Percentiles rank a stretch among this genome's conserved stretches.
These are phyloP conservation scores for Limnephilus marmoratus DNA, from an alignment of 2,888 invertebrate genomes.

Conservation along the genomic window DNA sequence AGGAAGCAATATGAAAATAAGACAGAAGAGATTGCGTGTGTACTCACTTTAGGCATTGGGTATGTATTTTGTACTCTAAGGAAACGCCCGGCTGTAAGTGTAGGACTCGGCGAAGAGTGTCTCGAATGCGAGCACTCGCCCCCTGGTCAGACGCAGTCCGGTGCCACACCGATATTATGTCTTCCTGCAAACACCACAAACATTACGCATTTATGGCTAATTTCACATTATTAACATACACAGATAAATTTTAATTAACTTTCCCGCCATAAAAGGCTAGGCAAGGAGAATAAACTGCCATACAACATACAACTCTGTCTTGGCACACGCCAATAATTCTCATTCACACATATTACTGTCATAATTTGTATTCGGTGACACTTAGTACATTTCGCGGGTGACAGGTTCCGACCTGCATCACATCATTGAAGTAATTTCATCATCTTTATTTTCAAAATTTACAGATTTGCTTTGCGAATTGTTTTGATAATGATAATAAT, in stretches of 20 bases:
- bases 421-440: no score
- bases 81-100: slow-evolving; percentile 95
- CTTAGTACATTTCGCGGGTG: no score
- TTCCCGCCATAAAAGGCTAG: no score
- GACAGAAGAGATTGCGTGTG: neutral
- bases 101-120: slow-evolving; percentile 95
- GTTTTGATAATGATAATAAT: no score
- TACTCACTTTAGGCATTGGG: slow-evolving; percentile 84
- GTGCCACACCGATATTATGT: slow-evolving; percentile 98
- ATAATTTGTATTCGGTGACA: no score
- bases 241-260: neutral
- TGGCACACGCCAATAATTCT: neutral
- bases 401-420: no score
- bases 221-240: neutral
- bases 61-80: slow-evolving; percentile 95
- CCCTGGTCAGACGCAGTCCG: slow-evolving; percentile 93
- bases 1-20: no score
- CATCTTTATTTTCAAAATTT: no score
- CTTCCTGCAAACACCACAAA: slow-evolving; percentile 82
- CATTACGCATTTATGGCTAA: slow-evolving; percentile 24
- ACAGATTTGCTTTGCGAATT: no score
- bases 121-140: slow-evolving; percentile 94
- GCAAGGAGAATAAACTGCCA: no score
- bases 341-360: no score
- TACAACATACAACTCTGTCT: no score